Percentiles rank a stretch among this genome's conserved stretches.
phyloP scores from a whole-genome alignment of 2,888 invertebrate genomes.

The Eupsilia transversa region DNA sequence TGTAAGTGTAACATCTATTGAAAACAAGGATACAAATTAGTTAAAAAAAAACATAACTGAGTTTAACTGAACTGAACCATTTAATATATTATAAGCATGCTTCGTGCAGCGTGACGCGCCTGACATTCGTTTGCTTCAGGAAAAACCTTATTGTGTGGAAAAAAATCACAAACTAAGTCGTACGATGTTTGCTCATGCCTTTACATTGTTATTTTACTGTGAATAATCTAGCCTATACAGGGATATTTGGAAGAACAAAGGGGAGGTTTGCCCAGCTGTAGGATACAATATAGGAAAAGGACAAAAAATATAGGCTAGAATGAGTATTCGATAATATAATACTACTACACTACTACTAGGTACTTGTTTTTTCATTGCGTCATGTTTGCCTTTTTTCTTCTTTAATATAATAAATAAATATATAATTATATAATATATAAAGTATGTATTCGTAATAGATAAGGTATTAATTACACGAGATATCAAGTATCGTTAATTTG shows the following conservation, averaged over 20 bases:
- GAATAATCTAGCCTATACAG: not conserved
- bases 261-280: too few relatives aligned
- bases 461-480: not conserved
- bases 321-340: not conserved
- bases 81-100: not conserved
- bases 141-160: not conserved
- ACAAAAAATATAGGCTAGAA: not conserved
- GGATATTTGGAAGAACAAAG: too few relatives aligned
- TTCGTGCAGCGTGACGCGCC: not conserved
- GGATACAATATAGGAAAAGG: too few relatives aligned
- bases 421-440: too few relatives aligned
- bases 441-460: not conserved
- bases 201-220: not conserved
- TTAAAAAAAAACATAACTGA: too few relatives aligned
- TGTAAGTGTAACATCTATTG: not conserved
- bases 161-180: too few relatives aligned
- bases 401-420: too few relatives aligned
- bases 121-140: not conserved
- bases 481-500: slow-evolving; percentile 1
- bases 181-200: not conserved
- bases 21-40: not conserved
- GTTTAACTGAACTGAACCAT: too few relatives aligned
- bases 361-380: too few relatives aligned
- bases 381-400: too few relatives aligned
- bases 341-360: too few relatives aligned